These are phyloP conservation scores for Ctena decussata DNA, from an alignment of 2,888 invertebrate species.

Conservation along the genomic window DNA sequence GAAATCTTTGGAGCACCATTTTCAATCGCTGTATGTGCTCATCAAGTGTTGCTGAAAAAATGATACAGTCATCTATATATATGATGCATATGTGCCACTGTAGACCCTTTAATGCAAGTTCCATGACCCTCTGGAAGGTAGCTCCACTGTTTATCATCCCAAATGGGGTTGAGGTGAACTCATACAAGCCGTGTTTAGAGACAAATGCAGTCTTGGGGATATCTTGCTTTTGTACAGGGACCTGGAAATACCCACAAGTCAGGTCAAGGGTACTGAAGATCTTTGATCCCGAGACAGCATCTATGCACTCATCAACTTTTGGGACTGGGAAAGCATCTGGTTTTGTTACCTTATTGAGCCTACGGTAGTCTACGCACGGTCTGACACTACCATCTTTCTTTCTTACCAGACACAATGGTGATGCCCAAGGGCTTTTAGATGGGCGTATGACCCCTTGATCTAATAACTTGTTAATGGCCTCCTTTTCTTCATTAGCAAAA, in stretches of 20 bases:
- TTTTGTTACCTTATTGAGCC: constrained; percentile 45
- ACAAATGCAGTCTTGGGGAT: constrained; percentile 64
- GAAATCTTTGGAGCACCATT: constrained; percentile 46
- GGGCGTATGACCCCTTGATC: constrained; percentile 28
- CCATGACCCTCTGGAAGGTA: constrained; percentile 56
- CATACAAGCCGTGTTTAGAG: constrained; percentile 55
- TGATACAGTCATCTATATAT: constrained; percentile 59
- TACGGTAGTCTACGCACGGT: constrained; percentile 54
- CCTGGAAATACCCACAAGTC: constrained; percentile 52
- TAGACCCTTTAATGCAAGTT: constrained; percentile 50
- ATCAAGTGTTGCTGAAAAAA: constrained; percentile 41
- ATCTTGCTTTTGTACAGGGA: constrained; percentile 47
- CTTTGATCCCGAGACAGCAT: constrained; percentile 45
- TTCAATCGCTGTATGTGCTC: constrained; percentile 45
- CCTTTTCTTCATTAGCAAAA: constrained; percentile 37
- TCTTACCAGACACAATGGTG: constrained; percentile 31
- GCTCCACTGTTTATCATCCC: constrained; percentile 51
- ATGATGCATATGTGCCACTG: constrained; percentile 58
- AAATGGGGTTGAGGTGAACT: constrained; percentile 50
- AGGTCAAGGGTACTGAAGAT: constrained; percentile 52
- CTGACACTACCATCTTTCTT: constrained; percentile 52
- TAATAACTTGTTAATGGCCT: constrained; percentile 30
- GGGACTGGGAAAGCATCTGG: constrained; percentile 58
- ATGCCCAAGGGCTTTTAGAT: constrained; percentile 51
- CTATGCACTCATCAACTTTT: constrained; percentile 58